Evolutionary conservation across 2,797 vertebrate genomes (phyloP), one percentile per base, ranked within the genome.

Genomic region (Acomys russatus): DNA sequence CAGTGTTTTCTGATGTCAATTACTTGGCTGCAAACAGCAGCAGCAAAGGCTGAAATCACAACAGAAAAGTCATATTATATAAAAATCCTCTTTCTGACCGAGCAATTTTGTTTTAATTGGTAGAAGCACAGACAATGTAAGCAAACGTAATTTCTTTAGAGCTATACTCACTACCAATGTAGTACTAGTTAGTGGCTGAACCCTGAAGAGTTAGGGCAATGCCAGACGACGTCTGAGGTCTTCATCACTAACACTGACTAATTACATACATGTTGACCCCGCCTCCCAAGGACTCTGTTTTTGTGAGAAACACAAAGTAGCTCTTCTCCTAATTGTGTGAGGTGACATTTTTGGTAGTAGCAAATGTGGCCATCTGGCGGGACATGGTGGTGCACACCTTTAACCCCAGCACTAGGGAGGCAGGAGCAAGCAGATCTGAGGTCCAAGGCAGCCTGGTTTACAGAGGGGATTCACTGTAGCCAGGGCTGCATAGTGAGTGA

Each of bases 161-260:
- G 51, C 22, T 70, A 4, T 79, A 49, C 64, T 94, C 54, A 28
- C 49, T 74, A 44, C 30, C 92, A 22, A 17, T 74, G 1, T 44
- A 33, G 23, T n/a, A 61, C 23, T 56, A 63, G 70, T 94, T 91
- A 88, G 92, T 20, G 94, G 83, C 66, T 79, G 56, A 91, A 78
- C 77, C 64, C 10, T 77, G 83, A 91, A 71, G 89, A 89, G 73
- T 88, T 83, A 76, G 77, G 2, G 12, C 33, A 44, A 10, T 74
- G 10, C 18, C 14, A 44, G 78, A 4, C 87, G 35, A 25, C 71
- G 5, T 91, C 56, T 80, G 79, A 80, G 28, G 23, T 92, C 63
- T 28, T 54, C 64, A 94, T 94, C 71, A 66, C 78, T 91, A 89
- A 91, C 79, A 85, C 73, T 74, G 18, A 23, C 51, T 94, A 78